A percentile compares a stretch with the other conserved stretches of the same genome.
Evolutionary conservation across 2,113 vertebrate species (phyloP).

Genomic region (Atrichornis clamosus): DNA sequence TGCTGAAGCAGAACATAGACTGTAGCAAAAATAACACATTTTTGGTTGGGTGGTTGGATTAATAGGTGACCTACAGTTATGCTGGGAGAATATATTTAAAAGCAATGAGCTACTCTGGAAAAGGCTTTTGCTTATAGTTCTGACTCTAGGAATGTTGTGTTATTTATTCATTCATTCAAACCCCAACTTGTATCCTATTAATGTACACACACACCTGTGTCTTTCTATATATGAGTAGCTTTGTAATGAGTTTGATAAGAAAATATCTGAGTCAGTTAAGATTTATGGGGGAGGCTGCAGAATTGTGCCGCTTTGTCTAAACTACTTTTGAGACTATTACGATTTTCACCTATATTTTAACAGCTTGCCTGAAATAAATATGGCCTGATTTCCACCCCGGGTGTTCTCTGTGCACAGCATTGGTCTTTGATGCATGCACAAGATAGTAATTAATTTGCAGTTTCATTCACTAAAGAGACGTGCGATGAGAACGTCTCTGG

Average conservation of each 20-base stretch:
- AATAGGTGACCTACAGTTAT: neutral
- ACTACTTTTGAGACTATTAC: neutral
- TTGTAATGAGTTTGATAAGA: neutral
- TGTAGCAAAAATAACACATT: neutral
- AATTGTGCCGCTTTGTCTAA: neutral
- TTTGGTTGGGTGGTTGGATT: neutral
- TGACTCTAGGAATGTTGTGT: neutral
- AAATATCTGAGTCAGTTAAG: neutral
- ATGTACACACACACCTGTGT: neutral
- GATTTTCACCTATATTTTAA: constrained; percentile 7
- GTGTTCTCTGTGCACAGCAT: constrained; percentile 8
- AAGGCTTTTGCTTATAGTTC: neutral
- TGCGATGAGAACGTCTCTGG: neutral
- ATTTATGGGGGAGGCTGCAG: neutral
- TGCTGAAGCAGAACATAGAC: neutral
- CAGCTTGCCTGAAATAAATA: constrained; percentile 26
- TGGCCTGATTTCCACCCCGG: constrained; percentile 17
- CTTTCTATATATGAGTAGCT: neutral
- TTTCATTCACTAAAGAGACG: constrained; percentile 15
- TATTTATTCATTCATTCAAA: neutral
- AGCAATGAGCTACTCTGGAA: neutral
- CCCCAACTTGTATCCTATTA: neutral
- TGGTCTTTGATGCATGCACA: constrained; percentile 44
- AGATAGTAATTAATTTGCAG: constrained; percentile 59
- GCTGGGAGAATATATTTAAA: neutral